A percentile compares a stretch with the other conserved stretches of the same genome.
Evolutionary conservation across 2,113 vertebrate species (phyloP).

Genomic region (Dryoscopus gambensis): DNA sequence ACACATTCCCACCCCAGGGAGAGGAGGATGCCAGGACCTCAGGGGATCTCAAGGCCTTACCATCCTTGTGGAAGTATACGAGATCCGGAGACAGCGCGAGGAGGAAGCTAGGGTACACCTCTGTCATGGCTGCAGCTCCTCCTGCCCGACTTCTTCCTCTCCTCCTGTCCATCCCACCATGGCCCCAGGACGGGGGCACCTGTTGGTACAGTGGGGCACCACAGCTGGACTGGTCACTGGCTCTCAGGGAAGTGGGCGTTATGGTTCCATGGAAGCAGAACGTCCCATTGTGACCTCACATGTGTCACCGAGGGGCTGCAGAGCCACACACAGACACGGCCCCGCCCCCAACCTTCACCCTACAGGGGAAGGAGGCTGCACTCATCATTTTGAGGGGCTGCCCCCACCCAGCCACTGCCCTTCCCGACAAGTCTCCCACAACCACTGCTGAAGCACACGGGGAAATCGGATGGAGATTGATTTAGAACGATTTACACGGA

Average conservation of each 20-base stretch:
- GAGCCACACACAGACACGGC: background rate
- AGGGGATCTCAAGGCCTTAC: background rate
- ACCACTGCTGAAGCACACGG: background rate
- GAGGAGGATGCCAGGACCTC: background rate
- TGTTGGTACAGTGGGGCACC: background rate
- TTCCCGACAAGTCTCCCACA: accelerated
- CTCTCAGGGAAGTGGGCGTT: too few relatives aligned
- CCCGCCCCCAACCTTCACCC: background rate
- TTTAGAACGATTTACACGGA: background rate
- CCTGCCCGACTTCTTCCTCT: background rate
- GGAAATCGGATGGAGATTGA: accelerated
- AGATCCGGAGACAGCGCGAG: background rate
- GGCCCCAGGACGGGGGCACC: background rate
- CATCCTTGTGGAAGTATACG: background rate
- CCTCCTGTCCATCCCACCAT: background rate
- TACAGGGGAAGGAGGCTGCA: background rate
- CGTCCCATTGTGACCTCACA: background rate
- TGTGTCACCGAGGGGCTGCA: background rate
- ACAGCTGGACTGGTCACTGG: background rate
- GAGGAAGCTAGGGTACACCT: background rate
- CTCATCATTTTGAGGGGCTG: background rate
- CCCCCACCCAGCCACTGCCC: background rate
- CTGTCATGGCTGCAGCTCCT: background rate
- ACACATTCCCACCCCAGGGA: background rate
- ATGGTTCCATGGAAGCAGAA: background rate